phyloP scores from a whole-genome alignment of 1,140 invertebrate species.

The Hetaerina americana region DNA sequence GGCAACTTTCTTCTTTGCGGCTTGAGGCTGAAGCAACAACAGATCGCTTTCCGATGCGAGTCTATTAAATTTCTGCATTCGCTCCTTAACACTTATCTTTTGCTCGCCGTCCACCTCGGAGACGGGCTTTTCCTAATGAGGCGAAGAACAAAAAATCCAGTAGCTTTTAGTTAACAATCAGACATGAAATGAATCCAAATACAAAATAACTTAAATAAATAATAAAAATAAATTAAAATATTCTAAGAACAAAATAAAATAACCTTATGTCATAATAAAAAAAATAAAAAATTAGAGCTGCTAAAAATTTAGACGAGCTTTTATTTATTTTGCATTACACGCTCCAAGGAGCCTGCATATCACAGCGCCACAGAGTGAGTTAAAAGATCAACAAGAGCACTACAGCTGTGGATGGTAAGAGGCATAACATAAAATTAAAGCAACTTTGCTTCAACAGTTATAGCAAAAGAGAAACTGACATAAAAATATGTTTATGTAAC shows the following conservation, averaged over 20 bases:
- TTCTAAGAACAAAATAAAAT: not conserved
- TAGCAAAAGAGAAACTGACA: too few species aligned
- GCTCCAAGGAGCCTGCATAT: too few species aligned
- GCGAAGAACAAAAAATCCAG: not conserved
- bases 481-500: too few species aligned
- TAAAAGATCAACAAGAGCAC: too few species aligned
- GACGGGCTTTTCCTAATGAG: not conserved
- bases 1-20: conserved; percentile 38
- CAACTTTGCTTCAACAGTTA: too few species aligned
- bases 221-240: not conserved
- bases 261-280: not conserved
- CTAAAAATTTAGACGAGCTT: too few species aligned
- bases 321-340: too few species aligned
- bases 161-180: too few species aligned
- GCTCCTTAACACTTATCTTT: conserved; percentile 76
- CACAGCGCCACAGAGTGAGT: too few species aligned
- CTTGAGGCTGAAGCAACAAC: conserved; percentile 29
- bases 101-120: conserved; percentile 24
- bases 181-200: not conserved
- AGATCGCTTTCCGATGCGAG: conserved; percentile 70
- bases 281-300: not conserved
- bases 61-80: conserved; percentile 82
- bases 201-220: not conserved
- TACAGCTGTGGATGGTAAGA: too few species aligned
- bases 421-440: too few species aligned